These are phyloP conservation scores for Benthosema pterotum DNA, from an alignment of 2,797 vertebrate species.

Conservation along the genomic window DNA sequence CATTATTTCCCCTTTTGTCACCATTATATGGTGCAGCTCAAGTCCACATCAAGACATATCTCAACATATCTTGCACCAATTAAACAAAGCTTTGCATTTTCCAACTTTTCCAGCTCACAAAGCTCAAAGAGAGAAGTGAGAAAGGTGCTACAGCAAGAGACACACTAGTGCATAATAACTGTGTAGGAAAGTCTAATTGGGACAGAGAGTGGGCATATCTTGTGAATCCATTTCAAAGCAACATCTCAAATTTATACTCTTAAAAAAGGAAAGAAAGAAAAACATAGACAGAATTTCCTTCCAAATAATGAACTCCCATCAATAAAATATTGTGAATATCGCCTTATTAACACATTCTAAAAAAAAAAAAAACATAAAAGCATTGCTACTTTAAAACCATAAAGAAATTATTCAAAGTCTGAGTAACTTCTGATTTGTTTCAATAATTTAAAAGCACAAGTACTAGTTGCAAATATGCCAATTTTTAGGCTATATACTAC, in stretches of 20 bases:
- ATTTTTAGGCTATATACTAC: too few relatives aligned
- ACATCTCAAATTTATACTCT: not conserved
- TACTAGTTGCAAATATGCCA: too few relatives aligned
- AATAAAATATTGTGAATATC: not conserved
- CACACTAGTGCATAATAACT: not conserved
- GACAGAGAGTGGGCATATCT: not conserved
- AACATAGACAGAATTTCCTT: constrained; percentile 4
- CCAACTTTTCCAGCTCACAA: constrained; percentile 10
- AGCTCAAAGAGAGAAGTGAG: not conserved
- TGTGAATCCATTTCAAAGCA: not conserved
- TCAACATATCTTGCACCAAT: constrained; percentile 4
- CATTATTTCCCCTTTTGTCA: not conserved
- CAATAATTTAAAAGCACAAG: too few relatives aligned
- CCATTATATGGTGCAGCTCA: not conserved
- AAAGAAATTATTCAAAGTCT: too few relatives aligned
- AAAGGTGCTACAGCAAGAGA: not conserved
- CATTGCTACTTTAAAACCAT: too few relatives aligned
- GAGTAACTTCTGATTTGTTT: too few relatives aligned
- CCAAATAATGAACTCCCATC: too few relatives aligned
- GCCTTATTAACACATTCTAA: too few relatives aligned
- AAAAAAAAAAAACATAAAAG: too few relatives aligned
- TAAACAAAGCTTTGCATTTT: not conserved
- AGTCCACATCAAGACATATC: not conserved
- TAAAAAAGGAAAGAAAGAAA: not conserved
- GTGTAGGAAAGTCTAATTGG: not conserved